Conservation (phyloP, 2,113 vertebrate species). For the Spea multiplicata region DNA sequence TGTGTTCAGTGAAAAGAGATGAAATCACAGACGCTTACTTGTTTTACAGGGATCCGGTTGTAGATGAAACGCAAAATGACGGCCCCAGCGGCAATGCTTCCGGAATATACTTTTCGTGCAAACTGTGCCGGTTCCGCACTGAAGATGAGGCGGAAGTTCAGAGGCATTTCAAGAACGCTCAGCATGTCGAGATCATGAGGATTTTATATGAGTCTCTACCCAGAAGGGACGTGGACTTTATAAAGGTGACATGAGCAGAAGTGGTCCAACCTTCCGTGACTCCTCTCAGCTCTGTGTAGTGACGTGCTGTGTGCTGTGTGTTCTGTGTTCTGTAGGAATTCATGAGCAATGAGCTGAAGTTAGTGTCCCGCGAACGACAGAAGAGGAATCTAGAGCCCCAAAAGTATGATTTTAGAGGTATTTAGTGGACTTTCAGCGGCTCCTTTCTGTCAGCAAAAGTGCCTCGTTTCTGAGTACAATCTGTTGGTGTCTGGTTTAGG, state of each 20-base stretch:
- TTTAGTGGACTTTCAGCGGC: not conserved
- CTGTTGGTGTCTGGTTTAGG: conserved; percentile 50
- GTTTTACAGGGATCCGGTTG: not conserved
- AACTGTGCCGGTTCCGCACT: not conserved
- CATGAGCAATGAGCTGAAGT: not conserved
- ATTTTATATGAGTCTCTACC: not conserved
- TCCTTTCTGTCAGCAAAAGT: not conserved
- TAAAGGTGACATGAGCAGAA: conserved; percentile 6
- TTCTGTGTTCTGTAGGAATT: conserved; percentile 6
- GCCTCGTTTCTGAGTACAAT: not conserved
- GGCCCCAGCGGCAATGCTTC: not conserved
- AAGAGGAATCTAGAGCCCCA: not conserved
- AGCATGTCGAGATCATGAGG: not conserved
- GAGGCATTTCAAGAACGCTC: not conserved
- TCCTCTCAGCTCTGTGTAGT: not conserved
- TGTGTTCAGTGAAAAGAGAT: no score
- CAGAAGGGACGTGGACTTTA: not conserved
- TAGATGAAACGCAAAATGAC: not conserved
- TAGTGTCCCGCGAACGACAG: not conserved
- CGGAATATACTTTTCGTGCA: not conserved
- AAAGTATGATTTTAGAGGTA: conserved; percentile 7
- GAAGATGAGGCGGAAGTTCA: not conserved
- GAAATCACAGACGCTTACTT: not conserved
- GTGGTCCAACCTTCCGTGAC: not conserved
- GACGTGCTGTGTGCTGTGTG: not conserved